phyloP scores from a whole-genome alignment of 2,113 vertebrate species.

The Ciconia boyciana region DNA sequence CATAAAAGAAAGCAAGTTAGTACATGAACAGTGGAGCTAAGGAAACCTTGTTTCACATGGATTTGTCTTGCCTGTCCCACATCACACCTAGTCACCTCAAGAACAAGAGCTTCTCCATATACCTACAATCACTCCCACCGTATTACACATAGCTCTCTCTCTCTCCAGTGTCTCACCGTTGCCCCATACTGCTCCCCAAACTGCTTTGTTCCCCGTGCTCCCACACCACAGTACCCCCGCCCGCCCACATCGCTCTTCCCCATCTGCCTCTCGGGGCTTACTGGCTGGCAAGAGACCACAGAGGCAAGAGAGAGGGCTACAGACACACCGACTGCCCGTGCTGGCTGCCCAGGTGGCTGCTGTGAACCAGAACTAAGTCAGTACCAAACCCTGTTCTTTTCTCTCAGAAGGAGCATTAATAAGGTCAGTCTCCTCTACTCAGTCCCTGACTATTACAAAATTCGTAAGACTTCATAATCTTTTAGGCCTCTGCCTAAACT shows the following conservation, averaged over 20 bases:
- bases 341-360: background rate
- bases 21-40: background rate
- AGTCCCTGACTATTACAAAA: background rate
- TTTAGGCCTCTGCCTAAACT: background rate
- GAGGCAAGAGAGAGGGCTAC: background rate
- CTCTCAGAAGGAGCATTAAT: background rate
- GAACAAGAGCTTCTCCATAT: background rate
- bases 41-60: background rate
- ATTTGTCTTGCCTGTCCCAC: background rate
- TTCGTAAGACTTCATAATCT: background rate
- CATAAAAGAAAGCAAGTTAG: background rate
- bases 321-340: fast-evolving
- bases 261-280: background rate
- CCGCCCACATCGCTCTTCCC: background rate
- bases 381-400: background rate
- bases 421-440: background rate
- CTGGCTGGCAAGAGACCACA: background rate
- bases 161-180: background rate
- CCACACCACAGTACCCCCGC: background rate
- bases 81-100: background rate
- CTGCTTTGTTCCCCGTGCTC: background rate
- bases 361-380: background rate
- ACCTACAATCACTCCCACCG: fast-evolving
- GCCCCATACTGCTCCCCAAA: background rate
- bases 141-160: background rate